phyloP scores from a whole-genome alignment of 2,797 vertebrate genomes.

The Lates japonicus region DNA sequence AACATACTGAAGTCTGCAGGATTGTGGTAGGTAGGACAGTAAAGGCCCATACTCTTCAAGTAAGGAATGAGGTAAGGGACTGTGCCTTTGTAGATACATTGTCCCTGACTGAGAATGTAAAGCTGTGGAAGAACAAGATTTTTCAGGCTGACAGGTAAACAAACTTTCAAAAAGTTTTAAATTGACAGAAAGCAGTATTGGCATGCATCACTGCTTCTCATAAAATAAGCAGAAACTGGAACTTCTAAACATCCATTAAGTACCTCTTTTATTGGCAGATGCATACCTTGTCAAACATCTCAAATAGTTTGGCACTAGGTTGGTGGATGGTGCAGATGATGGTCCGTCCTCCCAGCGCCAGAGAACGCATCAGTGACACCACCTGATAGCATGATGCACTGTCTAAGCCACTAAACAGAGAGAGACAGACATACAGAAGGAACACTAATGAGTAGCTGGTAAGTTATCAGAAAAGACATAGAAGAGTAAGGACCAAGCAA shows the following conservation, averaged over 20 bases:
- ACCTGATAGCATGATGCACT: slow-evolving; percentile 96
- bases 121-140: slow-evolving; percentile 83
- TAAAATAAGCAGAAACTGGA: too few species aligned
- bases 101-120: slow-evolving; percentile 97
- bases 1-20: slow-evolving; percentile 90
- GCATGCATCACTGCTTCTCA: too few species aligned
- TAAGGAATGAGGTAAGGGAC: slow-evolving; percentile 94
- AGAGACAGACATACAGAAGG: not conserved
- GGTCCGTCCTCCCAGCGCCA: slow-evolving; percentile 94
- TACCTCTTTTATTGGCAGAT: not conserved
- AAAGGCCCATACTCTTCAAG: slow-evolving; percentile 91
- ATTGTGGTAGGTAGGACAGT: slow-evolving; percentile 97
- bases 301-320: slow-evolving; percentile 96
- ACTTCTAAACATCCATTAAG: not conserved
- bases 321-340: slow-evolving; percentile 99
- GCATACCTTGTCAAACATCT: slow-evolving; percentile 96
- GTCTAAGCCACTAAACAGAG: slow-evolving; percentile 89
- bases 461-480: not conserved
- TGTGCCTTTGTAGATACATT: slow-evolving; percentile 95
- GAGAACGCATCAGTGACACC: slow-evolving; percentile 93
- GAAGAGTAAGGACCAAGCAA: too few species aligned
- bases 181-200: not conserved
- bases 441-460: not conserved
- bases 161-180: not conserved
- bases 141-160: not conserved